Percentiles rank a stretch among this genome's conserved stretches.
These are phyloP conservation scores for Drosophila simulans DNA, from an alignment of 1,140 invertebrate species.

Conservation along the genomic window DNA sequence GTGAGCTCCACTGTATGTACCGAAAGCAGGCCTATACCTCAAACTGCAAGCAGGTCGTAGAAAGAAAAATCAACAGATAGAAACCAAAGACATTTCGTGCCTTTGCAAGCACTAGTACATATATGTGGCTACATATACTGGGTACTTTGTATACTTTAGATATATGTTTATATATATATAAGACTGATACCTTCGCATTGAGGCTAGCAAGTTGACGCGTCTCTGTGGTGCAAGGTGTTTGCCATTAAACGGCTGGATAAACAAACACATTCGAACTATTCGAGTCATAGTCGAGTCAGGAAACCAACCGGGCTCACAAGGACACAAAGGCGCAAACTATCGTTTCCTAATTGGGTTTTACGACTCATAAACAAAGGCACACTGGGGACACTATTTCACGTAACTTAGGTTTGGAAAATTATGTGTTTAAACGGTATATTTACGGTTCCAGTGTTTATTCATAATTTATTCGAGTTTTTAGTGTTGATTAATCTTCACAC, in stretches of 20 bases:
- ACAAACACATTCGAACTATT: conserved; percentile 23
- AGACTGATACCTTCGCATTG: conserved; percentile 11
- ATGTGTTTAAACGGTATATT: not conserved
- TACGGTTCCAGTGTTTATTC: not conserved
- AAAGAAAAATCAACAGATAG: conserved; percentile 48
- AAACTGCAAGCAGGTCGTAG: conserved; percentile 36
- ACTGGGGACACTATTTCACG: not conserved
- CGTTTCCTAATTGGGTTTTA: conserved; percentile 32
- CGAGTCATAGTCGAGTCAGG: not conserved
- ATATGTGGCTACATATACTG: not conserved
- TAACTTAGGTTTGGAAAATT: conserved; percentile 13
- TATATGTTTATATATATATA: not conserved
- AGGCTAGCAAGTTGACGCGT: conserved; percentile 28
- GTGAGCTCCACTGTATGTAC: conserved; percentile 9
- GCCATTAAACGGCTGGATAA: conserved; percentile 38
- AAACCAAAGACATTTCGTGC: conserved; percentile 31
- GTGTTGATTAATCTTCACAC: not conserved
- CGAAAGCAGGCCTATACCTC: conserved; percentile 25
- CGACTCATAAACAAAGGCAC: conserved; percentile 28
- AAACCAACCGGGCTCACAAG: not conserved
- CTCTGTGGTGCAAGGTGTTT: conserved; percentile 41
- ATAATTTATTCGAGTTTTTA: not conserved
- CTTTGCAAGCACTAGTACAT: not conserved
- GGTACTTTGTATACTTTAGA: conserved; percentile 18
- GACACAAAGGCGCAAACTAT: conserved; percentile 14